Percentiles rank a stretch among this genome's conserved stretches.
Evolutionary conservation across 2,797 vertebrate genomes (phyloP).

Genomic region (Chelidonichthys spinosus): DNA sequence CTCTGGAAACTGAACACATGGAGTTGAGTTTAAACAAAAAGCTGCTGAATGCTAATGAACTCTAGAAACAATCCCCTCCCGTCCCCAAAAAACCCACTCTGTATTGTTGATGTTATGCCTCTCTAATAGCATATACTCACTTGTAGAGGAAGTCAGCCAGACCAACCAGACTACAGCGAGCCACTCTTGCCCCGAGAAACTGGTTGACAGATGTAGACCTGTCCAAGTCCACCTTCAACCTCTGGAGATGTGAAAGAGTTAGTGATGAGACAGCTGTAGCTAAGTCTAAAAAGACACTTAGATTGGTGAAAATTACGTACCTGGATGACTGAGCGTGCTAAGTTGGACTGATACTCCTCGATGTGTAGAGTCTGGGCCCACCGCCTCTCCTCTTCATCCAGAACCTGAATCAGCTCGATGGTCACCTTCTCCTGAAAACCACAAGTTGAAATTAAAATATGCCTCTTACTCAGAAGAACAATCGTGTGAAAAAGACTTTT

Average conservation of each 20-base stretch:
- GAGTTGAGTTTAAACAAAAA: conserved; percentile 23
- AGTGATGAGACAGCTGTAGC: neutral
- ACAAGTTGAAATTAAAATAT: conserved; percentile 14
- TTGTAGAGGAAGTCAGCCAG: conserved; percentile 91
- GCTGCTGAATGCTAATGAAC: neutral
- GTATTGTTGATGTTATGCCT: neutral
- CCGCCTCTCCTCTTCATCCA: conserved; percentile 86
- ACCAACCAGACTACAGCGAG: conserved; percentile 88
- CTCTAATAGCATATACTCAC: conserved; percentile 67
- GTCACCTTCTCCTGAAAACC: conserved; percentile 83
- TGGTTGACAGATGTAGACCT: conserved; percentile 89
- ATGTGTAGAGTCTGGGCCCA: conserved; percentile 85
- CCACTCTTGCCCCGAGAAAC: conserved; percentile 89
- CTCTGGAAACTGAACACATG: conserved; percentile 88
- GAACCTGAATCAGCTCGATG: conserved; percentile 82
- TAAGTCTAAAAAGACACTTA: neutral
- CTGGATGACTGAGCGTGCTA: conserved; percentile 85
- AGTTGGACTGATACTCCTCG: conserved; percentile 84
- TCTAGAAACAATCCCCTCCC: neutral
- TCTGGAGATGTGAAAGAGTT: conserved; percentile 74
- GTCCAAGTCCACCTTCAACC: conserved; percentile 91
- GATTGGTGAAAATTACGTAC: conserved; percentile 49
- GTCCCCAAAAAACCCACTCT: neutral
- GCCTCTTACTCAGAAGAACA: neutral
- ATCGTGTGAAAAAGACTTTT: neutral